Conservation (phyloP, 2,797 vertebrate genomes). For the Distichodus sexfasciatus region DNA sequence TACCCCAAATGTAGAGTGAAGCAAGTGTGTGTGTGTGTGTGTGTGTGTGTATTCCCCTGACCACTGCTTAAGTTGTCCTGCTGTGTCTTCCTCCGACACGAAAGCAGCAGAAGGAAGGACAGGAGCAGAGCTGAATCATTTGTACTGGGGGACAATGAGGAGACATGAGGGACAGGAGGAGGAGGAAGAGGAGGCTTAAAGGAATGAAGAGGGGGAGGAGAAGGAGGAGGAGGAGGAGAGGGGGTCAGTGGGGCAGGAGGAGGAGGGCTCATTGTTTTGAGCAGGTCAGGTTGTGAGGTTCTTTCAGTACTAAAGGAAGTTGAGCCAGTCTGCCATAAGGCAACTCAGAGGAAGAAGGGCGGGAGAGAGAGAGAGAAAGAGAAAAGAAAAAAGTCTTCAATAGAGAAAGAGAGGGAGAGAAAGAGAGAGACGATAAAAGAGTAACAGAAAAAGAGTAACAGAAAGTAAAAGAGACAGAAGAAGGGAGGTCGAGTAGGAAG, state of each 20-base stretch:
- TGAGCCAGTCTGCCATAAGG: constrained; percentile 73
- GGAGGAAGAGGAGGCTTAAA: constrained; percentile 56
- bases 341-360: constrained; percentile 52
- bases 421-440: constrained; percentile 26
- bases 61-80: constrained; percentile 57
- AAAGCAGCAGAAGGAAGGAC: constrained; percentile 73
- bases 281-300: constrained; percentile 63
- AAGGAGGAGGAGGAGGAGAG: constrained; percentile 46
- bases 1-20: too few relatives aligned
- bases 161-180: constrained; percentile 46
- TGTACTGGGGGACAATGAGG: constrained; percentile 67
- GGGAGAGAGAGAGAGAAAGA: constrained; percentile 20
- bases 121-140: constrained; percentile 57
- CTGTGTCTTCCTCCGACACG: constrained; percentile 58
- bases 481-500: too few relatives aligned
- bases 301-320: constrained; percentile 70
- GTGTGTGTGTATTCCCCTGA: constrained; percentile 50
- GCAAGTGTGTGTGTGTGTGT: constrained; percentile 51
- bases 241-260: constrained; percentile 58
- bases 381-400: constrained; percentile 21
- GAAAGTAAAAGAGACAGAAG: too few relatives aligned
- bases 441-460: too few relatives aligned
- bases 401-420: constrained; percentile 5
- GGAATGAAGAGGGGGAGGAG: constrained; percentile 52
- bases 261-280: constrained; percentile 47